These are phyloP conservation scores for Grus americana DNA, from an alignment of 2,113 vertebrate species.

Conservation along the genomic window DNA sequence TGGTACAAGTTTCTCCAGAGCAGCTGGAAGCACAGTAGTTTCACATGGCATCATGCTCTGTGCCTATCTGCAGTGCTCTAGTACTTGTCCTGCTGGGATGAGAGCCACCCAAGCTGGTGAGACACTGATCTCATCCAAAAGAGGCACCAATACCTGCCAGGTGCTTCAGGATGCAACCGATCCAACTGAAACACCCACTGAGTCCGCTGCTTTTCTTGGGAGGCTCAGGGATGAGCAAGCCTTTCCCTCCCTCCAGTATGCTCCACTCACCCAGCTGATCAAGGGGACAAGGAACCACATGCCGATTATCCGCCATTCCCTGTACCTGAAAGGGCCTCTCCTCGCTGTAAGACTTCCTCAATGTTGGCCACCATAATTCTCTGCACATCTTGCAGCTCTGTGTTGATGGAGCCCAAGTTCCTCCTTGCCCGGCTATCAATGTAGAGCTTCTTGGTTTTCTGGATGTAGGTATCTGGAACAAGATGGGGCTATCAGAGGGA, in stretches of 20 bases:
- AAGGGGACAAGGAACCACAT: not conserved
- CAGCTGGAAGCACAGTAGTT: not conserved
- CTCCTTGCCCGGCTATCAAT: conserved; percentile 95
- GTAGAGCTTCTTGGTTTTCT: conserved; percentile 99
- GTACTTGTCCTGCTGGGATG: not conserved
- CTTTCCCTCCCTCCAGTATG: not conserved
- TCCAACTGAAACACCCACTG: not conserved
- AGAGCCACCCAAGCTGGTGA: not conserved
- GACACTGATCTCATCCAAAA: not conserved
- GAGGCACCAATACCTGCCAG: not conserved
- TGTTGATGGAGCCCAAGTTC: conserved; percentile 97
- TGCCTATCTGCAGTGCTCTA: not conserved
- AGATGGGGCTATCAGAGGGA: not conserved
- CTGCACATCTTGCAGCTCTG: conserved; percentile 97
- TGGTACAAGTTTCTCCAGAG: not conserved
- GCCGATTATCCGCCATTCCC: not conserved
- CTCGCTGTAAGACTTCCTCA: conserved; percentile 94
- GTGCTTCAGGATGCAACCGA: not conserved
- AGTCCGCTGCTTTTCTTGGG: not conserved
- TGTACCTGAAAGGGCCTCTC: conserved; percentile 94
- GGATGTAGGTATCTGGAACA: conserved; percentile 93
- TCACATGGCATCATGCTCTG: rapidly evolving
- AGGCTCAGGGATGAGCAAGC: not conserved
- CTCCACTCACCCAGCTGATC: not conserved
- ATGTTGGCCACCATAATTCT: conserved; percentile 99